These are phyloP conservation scores for Steromphala cineraria DNA, from an alignment of 2,888 invertebrate genomes.

Conservation along the genomic window DNA sequence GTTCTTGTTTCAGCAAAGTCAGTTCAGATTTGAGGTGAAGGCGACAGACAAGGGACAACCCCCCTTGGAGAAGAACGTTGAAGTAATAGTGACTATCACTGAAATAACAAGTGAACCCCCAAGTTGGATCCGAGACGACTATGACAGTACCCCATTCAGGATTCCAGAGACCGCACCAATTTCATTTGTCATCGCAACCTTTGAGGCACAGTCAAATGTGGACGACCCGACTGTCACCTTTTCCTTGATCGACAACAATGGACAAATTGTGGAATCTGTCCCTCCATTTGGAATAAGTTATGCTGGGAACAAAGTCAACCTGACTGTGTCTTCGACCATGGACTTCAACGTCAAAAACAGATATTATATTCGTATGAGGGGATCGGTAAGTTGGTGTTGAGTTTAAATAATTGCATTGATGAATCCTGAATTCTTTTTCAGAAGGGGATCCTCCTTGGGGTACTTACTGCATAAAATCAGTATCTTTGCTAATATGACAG, in stretches of 20 bases:
- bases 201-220: constrained; percentile 59
- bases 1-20: background rate
- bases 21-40: constrained; percentile 87
- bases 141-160: constrained; percentile 80
- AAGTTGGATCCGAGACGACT: constrained; percentile 50
- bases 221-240: constrained; percentile 42
- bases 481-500: no score
- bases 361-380: constrained; percentile 58
- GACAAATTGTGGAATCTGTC: constrained; percentile 41
- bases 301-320: constrained; percentile 46
- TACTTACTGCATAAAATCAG: no score
- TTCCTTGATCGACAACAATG: constrained; percentile 48
- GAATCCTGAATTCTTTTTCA: no score
- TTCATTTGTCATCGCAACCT: constrained; percentile 81
- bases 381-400: constrained; percentile 51
- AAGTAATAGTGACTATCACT: constrained; percentile 98
- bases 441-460: no score
- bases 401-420: background rate
- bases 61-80: constrained; percentile 92
- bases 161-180: constrained; percentile 97
- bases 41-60: constrained; percentile 98
- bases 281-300: constrained; percentile 50
- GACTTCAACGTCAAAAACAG: constrained; percentile 59
- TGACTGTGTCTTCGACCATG: constrained; percentile 54
- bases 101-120: constrained; percentile 55